These are phyloP conservation scores for Eupithecia vulgata DNA, from an alignment of 2,888 invertebrate species.

Conservation along the genomic window DNA sequence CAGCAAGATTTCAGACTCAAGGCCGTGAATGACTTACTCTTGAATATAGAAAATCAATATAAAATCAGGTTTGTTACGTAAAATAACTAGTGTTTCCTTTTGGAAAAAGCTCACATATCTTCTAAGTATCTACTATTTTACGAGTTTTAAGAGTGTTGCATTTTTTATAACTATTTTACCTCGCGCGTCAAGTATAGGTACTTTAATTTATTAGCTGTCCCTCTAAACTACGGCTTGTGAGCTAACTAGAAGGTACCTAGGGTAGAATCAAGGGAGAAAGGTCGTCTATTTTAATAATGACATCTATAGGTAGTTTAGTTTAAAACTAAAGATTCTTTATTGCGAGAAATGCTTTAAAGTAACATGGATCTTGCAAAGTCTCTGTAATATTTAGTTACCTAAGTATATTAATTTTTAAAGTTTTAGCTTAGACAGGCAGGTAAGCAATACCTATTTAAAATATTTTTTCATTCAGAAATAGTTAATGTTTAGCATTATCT, in stretches of 20 bases:
- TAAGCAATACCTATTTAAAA: background rate
- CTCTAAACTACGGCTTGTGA: background rate
- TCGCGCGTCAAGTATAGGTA: too few species aligned
- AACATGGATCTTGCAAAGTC: too few species aligned
- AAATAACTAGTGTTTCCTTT: background rate
- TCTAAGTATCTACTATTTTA: too few species aligned
- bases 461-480: background rate
- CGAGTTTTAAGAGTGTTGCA: too few species aligned
- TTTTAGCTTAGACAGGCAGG: too few species aligned
- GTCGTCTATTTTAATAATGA: background rate
- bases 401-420: too few species aligned
- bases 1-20: slow-evolving; percentile 20
- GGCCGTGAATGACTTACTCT: slow-evolving; percentile 6
- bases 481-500: background rate
- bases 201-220: too few species aligned
- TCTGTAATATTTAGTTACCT: too few species aligned
- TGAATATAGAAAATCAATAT: slow-evolving; percentile 2
- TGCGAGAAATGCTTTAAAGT: too few species aligned
- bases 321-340: background rate
- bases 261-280: too few species aligned
- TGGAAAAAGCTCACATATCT: background rate
- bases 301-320: background rate
- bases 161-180: background rate
- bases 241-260: background rate
- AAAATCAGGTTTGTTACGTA: slow-evolving; percentile 1